Percentiles rank a stretch among this genome's conserved stretches.
Conservation (phyloP, 2,113 vertebrate genomes). For the Microcebus lehilahytsara region DNA sequence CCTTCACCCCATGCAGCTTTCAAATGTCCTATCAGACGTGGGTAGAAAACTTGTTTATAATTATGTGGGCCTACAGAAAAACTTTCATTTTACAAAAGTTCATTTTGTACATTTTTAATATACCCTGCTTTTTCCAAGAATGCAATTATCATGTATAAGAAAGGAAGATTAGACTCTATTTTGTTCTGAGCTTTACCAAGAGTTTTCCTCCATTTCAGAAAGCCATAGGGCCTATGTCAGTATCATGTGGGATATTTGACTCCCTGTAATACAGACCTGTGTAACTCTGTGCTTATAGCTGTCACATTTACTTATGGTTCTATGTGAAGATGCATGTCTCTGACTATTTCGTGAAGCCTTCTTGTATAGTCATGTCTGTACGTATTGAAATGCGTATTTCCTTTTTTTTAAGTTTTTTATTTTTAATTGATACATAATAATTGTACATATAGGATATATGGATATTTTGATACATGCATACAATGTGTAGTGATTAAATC, state of each 20-base stretch:
- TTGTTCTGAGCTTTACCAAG: not conserved
- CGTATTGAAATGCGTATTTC: not conserved
- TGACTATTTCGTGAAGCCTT: not conserved
- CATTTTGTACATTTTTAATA: not conserved
- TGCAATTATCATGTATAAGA: not conserved
- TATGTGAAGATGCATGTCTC: not conserved
- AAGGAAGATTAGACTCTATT: not conserved
- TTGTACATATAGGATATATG: not conserved
- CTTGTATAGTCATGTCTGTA: not conserved
- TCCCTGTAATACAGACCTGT: not conserved
- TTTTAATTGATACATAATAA: not conserved
- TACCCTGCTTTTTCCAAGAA: not conserved
- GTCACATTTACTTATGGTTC: not conserved
- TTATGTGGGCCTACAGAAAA: not conserved
- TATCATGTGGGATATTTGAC: not conserved
- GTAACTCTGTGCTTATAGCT: not conserved
- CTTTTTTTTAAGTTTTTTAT: not conserved
- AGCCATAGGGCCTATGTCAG: not conserved
- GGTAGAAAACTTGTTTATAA: not conserved
- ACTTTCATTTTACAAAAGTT: not conserved
- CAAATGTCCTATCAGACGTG: not conserved
- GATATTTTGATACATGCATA: not conserved
- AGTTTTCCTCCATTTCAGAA: not conserved
- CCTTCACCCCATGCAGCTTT: not conserved
- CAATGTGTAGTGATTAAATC: too few relatives aligned